Evolutionary conservation across 1,140 invertebrate species (phyloP).

Genomic region (Ceratoteleas bidentatus): DNA sequence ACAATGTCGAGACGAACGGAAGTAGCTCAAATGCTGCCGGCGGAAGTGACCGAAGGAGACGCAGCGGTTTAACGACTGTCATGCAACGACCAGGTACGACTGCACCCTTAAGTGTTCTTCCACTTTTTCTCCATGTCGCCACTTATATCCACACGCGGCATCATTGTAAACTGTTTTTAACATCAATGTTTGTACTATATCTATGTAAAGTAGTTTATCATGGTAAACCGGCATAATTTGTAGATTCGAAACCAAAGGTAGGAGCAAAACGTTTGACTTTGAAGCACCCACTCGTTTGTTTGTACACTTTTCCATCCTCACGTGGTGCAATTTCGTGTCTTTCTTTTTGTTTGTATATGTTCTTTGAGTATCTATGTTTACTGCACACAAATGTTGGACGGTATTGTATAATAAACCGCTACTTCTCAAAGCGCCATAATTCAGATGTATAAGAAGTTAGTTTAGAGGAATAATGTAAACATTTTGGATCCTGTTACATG

Average conservation of each 20-base stretch:
- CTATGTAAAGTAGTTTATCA: conserved; percentile 51
- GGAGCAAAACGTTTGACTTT: conserved; percentile 28
- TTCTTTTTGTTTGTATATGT: background rate
- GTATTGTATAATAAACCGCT: no score
- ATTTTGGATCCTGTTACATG: no score
- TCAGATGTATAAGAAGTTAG: no score
- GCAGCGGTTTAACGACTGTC: conserved; percentile 90
- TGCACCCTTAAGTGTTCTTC: background rate
- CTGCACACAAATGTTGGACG: no score
- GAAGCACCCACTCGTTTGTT: conserved; percentile 44
- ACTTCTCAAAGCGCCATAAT: no score
- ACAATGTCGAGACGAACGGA: conserved; percentile 74
- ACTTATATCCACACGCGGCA: conserved; percentile 30
- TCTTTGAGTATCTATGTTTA: background rate
- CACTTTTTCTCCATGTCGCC: conserved; percentile 40
- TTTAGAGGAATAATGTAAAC: no score
- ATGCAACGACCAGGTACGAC: conserved; percentile 91
- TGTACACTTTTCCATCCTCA: conserved; percentile 36
- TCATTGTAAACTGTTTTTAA: conserved; percentile 47
- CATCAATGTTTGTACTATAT: conserved; percentile 56
- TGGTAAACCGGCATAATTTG: conserved; percentile 31
- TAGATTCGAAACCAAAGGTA: conserved; percentile 45
- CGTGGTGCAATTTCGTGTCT: conserved; percentile 24
- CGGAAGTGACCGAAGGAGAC: conserved; percentile 84
- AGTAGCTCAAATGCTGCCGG: conserved; percentile 77